Percentiles rank a stretch among this genome's conserved stretches.
These are phyloP conservation scores for Scortum barcoo DNA, from an alignment of 2,113 vertebrate genomes.

Conservation along the genomic window DNA sequence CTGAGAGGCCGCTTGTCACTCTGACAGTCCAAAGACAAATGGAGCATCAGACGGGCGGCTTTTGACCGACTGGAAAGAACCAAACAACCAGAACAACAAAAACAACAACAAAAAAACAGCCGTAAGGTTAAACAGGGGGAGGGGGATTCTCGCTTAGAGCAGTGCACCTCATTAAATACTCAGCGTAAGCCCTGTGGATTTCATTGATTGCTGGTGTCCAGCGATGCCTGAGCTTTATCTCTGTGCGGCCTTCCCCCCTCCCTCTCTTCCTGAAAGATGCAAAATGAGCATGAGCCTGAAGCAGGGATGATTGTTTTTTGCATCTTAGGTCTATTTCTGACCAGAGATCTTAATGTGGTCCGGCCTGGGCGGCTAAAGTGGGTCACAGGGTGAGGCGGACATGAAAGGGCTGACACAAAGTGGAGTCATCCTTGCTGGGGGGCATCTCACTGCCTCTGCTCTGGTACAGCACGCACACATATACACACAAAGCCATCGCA, in stretches of 20 bases:
- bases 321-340: constrained; percentile 61
- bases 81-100: constrained; percentile 39
- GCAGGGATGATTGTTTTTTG: constrained; percentile 52
- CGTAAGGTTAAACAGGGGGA: constrained; percentile 58
- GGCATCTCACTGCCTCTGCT: constrained; percentile 42
- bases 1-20: constrained; percentile 52
- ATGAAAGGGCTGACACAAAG: constrained; percentile 57
- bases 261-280: constrained; percentile 52
- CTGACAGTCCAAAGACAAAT: constrained; percentile 64
- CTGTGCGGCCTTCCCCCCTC: neutral
- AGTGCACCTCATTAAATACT: constrained; percentile 77
- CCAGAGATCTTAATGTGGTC: constrained; percentile 51
- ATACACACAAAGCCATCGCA: constrained; percentile 43
- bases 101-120: constrained; percentile 45
- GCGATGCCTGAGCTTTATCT: constrained; percentile 61
- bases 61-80: constrained; percentile 47
- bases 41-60: constrained; percentile 48
- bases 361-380: constrained; percentile 52
- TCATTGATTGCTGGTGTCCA: constrained; percentile 74
- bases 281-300: constrained; percentile 45
- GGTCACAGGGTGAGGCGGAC: constrained; percentile 70
- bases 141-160: constrained; percentile 53
- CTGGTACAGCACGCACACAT: constrained; percentile 10
- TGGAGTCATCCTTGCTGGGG: constrained; percentile 62
- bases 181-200: constrained; percentile 75